These are phyloP conservation scores for Apotomis betuletana DNA, from an alignment of 2,888 invertebrate genomes.

Conservation along the genomic window DNA sequence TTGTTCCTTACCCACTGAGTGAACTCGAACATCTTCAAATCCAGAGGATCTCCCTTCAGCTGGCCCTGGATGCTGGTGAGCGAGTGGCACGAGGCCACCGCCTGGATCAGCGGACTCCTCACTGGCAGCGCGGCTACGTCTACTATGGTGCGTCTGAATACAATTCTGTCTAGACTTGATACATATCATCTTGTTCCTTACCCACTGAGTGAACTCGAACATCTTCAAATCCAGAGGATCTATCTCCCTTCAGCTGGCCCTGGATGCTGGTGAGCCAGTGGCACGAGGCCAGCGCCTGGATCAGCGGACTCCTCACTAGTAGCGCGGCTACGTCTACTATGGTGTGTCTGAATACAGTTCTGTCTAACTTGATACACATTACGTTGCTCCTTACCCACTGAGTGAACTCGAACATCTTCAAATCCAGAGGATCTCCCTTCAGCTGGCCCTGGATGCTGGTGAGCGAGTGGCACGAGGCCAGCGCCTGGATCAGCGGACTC, in stretches of 20 bases:
- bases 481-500: conserved; percentile 86
- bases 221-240: conserved; percentile 95
- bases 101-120: conserved; percentile 85
- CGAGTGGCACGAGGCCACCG: conserved; percentile 92
- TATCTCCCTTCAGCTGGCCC: conserved; percentile 90
- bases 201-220: conserved; percentile 94
- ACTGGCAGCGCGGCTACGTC: conserved; percentile 74
- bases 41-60: conserved; percentile 93
- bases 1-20: conserved; percentile 87
- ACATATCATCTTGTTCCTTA: conserved; percentile 55
- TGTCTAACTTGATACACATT: no score
- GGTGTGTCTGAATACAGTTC: conserved; percentile 55
- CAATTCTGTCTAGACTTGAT: no score
- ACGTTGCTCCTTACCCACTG: conserved; percentile 85
- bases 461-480: conserved; percentile 93
- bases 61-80: conserved; percentile 91
- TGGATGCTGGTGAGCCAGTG: conserved; percentile 93
- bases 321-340: conserved; percentile 80
- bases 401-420: conserved; percentile 95
- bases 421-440: conserved; percentile 93
- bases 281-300: conserved; percentile 91
- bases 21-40: conserved; percentile 94
- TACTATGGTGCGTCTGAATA: conserved; percentile 69
- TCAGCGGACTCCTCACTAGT: conserved; percentile 77
- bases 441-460: conserved; percentile 91